Evolutionary conservation across 1,140 invertebrate species (phyloP).

Genomic region (Orussus abietinus): DNA sequence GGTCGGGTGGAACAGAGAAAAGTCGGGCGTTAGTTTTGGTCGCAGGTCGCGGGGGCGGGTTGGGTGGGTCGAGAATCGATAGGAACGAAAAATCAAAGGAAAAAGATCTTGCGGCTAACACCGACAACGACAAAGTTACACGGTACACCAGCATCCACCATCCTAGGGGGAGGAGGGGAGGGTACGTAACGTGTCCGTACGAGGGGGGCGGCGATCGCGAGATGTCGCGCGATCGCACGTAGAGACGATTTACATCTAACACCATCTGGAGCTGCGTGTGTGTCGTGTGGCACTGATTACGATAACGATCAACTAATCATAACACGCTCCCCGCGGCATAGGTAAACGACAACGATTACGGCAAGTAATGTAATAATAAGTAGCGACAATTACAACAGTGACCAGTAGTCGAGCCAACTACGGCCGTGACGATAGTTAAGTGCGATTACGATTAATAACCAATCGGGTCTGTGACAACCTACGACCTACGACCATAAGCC

Average conservation of each 20-base stretch:
- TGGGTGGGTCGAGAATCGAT: slow-evolving; percentile 1
- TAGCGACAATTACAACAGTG: slow-evolving; percentile 22
- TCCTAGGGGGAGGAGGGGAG: slow-evolving; percentile 41
- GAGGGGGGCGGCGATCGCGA: slow-evolving; percentile 14
- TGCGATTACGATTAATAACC: slow-evolving; percentile 20
- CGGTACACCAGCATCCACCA: slow-evolving; percentile 54
- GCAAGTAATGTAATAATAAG: slow-evolving; percentile 19
- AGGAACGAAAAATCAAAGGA: slow-evolving; percentile 32
- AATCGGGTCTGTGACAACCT: slow-evolving; percentile 35
- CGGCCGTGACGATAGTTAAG: slow-evolving; percentile 28
- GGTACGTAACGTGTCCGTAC: slow-evolving; percentile 27
- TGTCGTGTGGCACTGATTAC: slow-evolving; percentile 27
- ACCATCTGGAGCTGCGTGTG: slow-evolving; percentile 33
- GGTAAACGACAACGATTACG: slow-evolving; percentile 18
- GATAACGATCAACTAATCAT: slow-evolving; percentile 23
- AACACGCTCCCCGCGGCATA: slow-evolving; percentile 15
- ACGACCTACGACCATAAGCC: slow-evolving; percentile 44
- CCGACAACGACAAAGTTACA: slow-evolving; percentile 54
- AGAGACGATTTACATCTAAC: slow-evolving; percentile 42
- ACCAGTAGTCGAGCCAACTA: slow-evolving; percentile 10
- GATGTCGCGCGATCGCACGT: too few species aligned
- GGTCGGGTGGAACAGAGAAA: slow-evolving; percentile 33
- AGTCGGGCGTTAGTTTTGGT: slow-evolving; percentile 19
- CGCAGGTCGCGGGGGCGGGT: slow-evolving; percentile 10
- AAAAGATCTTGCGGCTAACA: slow-evolving; percentile 50